Conservation (phyloP, 2,113 vertebrate species). For the Cyrtonyx montezumae region DNA sequence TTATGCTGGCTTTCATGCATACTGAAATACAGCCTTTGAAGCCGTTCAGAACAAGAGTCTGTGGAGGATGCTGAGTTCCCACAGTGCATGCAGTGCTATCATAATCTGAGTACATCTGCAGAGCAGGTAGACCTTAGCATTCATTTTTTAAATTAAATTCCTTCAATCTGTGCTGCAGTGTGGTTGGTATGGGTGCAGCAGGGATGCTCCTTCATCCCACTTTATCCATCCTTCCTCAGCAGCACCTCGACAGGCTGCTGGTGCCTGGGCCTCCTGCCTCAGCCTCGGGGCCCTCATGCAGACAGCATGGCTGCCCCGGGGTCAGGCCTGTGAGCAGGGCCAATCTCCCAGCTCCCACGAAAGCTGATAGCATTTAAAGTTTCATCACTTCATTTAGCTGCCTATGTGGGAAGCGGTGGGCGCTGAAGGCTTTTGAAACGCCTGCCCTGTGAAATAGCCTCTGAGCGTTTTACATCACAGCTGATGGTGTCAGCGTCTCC, state of each 20-base stretch:
- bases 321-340: accelerated
- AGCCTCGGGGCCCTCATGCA: not conserved
- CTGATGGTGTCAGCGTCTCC: slow-evolving; percentile 49
- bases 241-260: not conserved
- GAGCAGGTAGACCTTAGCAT: not conserved
- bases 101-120: not conserved
- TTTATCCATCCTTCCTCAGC: not conserved
- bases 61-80: not conserved
- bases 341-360: not conserved
- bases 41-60: not conserved
- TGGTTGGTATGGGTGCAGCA: not conserved
- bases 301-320: accelerated
- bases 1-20: slow-evolving; percentile 25
- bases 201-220: not conserved
- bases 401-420: slow-evolving; percentile 31
- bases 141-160: not conserved
- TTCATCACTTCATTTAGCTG: slow-evolving; percentile 66
- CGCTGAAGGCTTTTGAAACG: not conserved
- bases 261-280: not conserved
- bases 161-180: not conserved
- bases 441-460: slow-evolving; percentile 20
- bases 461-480: slow-evolving; percentile 12
- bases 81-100: not conserved
- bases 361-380: slow-evolving; percentile 41
- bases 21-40: not conserved